These are phyloP conservation scores for Didymodactylos carnosus DNA, from an alignment of 2,888 invertebrate species.

Conservation along the genomic window DNA sequence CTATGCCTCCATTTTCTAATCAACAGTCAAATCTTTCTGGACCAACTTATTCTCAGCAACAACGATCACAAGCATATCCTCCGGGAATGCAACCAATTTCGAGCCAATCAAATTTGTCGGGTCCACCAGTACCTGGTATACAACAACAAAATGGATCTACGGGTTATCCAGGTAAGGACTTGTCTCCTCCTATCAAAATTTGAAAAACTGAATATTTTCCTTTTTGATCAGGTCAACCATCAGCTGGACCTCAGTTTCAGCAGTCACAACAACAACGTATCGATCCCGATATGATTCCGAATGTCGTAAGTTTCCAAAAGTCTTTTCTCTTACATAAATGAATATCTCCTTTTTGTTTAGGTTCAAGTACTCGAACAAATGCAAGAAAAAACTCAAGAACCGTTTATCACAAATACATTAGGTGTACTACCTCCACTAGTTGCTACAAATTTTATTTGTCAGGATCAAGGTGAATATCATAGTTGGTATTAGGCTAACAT, in stretches of 20 bases:
- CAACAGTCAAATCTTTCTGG: not conserved
- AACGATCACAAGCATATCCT: not conserved
- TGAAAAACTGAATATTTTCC: not conserved
- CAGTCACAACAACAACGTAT: not conserved
- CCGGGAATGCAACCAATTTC: not conserved
- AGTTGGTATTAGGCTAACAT: too few species aligned
- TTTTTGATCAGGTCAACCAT: not conserved
- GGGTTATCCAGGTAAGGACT: too few species aligned
- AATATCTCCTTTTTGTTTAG: not conserved
- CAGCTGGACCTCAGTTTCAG: not conserved
- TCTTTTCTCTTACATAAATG: not conserved
- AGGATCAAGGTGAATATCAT: conserved; percentile 11
- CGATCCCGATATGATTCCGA: not conserved
- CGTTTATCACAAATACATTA: conserved; percentile 5
- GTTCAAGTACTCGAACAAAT: conserved; percentile 7
- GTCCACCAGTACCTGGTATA: not conserved
- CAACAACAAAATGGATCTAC: not conserved
- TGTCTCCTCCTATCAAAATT: too few species aligned
- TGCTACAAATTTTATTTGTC: conserved; percentile 1
- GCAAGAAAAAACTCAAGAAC: not conserved
- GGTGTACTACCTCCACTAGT: conserved; percentile 10
- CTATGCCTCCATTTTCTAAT: not conserved
- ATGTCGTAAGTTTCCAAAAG: not conserved
- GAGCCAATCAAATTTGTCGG: not conserved
- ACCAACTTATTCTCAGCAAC: not conserved